phyloP scores from a whole-genome alignment of 2,797 vertebrate species.

The Pangasius djambal region DNA sequence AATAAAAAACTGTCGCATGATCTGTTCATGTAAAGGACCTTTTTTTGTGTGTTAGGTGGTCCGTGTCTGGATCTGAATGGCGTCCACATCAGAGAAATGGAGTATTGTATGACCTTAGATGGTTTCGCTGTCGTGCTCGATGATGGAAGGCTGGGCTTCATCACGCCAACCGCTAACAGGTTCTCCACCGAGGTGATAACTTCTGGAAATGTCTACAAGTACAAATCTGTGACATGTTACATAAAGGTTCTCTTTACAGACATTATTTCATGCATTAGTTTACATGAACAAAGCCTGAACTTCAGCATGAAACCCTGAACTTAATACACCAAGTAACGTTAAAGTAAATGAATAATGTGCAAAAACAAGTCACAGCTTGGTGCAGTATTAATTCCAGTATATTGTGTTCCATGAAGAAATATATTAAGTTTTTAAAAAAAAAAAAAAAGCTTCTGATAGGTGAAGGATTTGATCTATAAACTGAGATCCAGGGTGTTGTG shows the following conservation, averaged over 20 bases:
- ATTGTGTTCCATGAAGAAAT: too few species aligned
- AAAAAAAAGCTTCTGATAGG: too few species aligned
- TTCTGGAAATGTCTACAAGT: not conserved
- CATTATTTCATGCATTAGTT: not conserved
- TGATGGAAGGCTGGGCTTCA: constrained; percentile 94
- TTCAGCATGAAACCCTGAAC: not conserved
- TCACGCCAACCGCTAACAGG: constrained; percentile 89
- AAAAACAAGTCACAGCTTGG: not conserved
- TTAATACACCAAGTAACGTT: not conserved
- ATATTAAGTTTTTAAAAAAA: too few species aligned
- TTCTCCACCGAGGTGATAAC: constrained; percentile 86
- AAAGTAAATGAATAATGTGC: not conserved
- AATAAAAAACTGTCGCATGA: not conserved
- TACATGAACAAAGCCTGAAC: not conserved
- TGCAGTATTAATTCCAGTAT: too few species aligned
- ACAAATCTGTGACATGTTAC: not conserved
- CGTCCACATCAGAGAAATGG: constrained; percentile 88
- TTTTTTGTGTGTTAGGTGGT: constrained; percentile 75
- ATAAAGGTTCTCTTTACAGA: too few species aligned
- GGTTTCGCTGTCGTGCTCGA: constrained; percentile 97
- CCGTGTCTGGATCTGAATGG: constrained; percentile 91
- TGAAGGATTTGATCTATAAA: too few species aligned
- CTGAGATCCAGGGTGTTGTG: too few species aligned
- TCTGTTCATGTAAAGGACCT: not conserved
- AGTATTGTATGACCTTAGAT: constrained; percentile 92